Evolutionary conservation across 2,888 invertebrate species (phyloP).

Genomic region (Tenthredo livida): DNA sequence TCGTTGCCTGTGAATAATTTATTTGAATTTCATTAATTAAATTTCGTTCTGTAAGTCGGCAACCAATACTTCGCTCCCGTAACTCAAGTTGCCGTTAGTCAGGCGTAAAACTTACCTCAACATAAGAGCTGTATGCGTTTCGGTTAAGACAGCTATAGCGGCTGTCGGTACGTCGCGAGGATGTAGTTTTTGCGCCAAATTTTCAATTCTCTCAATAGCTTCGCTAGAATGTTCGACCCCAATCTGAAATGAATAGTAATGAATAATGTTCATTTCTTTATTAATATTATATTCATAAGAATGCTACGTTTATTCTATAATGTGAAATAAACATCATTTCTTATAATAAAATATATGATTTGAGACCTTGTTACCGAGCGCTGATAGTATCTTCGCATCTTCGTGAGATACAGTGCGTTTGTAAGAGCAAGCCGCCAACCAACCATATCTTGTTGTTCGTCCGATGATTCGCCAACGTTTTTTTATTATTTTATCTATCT

Average conservation of each 20-base stretch:
- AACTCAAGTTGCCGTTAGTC: background rate
- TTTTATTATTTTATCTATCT: conserved; percentile 61
- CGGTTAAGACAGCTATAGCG: conserved; percentile 59
- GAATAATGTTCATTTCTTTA: background rate
- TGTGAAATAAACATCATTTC: background rate
- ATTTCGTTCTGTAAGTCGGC: background rate
- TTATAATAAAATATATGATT: background rate
- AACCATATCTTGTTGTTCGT: conserved; percentile 61
- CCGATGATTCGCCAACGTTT: conserved; percentile 61
- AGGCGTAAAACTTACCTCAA: conserved; percentile 56
- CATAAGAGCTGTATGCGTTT: conserved; percentile 59
- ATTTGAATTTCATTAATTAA: background rate
- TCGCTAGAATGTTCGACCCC: conserved; percentile 60
- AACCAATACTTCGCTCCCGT: background rate
- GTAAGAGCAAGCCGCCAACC: conserved; percentile 58
- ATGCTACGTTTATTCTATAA: background rate
- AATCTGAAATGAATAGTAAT: conserved; percentile 54
- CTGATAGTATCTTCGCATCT: conserved; percentile 56
- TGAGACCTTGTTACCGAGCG: conserved; percentile 59
- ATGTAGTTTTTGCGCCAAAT: conserved; percentile 57
- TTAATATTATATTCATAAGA: background rate
- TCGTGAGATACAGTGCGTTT: conserved; percentile 55
- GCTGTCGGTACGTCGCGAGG: conserved; percentile 59
- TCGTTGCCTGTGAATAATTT: conserved; percentile 56
- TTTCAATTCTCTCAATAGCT: conserved; percentile 56